These are phyloP conservation scores for Acanthoscelides obtectus DNA, from an alignment of 2,888 invertebrate species.

Conservation along the genomic window DNA sequence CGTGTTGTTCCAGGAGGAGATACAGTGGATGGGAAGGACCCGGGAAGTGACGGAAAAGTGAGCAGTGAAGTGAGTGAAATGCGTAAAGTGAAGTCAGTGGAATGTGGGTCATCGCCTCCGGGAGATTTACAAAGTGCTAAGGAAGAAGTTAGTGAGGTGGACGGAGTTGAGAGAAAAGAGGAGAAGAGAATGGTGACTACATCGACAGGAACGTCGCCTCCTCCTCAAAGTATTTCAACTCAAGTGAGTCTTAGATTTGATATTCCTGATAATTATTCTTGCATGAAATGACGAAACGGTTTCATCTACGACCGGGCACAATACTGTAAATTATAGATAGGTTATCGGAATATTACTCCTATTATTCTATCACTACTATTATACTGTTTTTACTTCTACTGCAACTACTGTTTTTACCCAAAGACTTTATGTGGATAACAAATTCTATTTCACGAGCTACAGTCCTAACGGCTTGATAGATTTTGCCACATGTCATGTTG, in stretches of 20 bases:
- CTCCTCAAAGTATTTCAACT: constrained; percentile 82
- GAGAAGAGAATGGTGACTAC: constrained; percentile 34
- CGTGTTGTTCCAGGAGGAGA: constrained; percentile 27
- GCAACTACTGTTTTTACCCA: too few relatives aligned
- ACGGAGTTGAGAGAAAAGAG: constrained; percentile 10
- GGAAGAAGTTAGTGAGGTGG: constrained; percentile 19
- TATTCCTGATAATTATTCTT: too few relatives aligned
- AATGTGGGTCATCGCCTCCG: constrained; percentile 55
- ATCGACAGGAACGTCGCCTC: constrained; percentile 79
- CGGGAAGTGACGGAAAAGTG: neutral
- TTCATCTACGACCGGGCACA: too few relatives aligned
- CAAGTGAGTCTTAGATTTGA: constrained; percentile 54
- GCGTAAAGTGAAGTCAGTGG: constrained; percentile 30
- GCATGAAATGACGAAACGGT: too few relatives aligned
- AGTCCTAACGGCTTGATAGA: too few relatives aligned
- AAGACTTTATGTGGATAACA: too few relatives aligned
- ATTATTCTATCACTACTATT: too few relatives aligned
- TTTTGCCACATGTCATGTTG: too few relatives aligned
- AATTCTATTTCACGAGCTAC: too few relatives aligned
- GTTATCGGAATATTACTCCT: too few relatives aligned
- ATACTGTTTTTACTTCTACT: too few relatives aligned
- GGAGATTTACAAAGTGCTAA: constrained; percentile 16
- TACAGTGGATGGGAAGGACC: neutral
- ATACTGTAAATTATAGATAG: too few relatives aligned
- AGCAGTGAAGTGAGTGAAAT: constrained; percentile 23